Base-by-base conservation (phyloP, 2,888 invertebrate genomes). In the Calliphora vomitoria region DNA sequence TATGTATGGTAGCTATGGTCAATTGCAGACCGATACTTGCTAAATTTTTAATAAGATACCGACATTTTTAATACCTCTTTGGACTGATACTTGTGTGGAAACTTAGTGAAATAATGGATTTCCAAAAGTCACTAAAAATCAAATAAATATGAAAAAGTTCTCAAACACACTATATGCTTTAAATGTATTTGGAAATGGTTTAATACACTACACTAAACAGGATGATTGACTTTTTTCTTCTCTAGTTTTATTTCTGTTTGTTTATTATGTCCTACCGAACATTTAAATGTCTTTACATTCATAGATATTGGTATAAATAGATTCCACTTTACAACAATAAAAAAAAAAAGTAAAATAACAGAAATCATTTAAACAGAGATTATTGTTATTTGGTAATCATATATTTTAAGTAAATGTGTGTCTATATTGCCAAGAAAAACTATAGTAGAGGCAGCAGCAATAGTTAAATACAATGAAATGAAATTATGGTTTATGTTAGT, bases 321-420 rank as follows among this genome's bases (percentile, higher is more conserved):
- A 50, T 62, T 11, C 25, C 47, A n/a, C 44, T 15, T 4, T 11
- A 35, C 18, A 62, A 47, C 10, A 44, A 15, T 18, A 47, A 18
- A 25, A 41, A 75, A 75, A 6, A 47, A 5, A 47, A 62, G 13
- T 15, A 55, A 68, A 58, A 58, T 13, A 55, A 35, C 55, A 62
- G 72, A 78, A 72, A 72, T 66, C 44, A 60, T 72, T 82, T 78
- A 47, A 72, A 72, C 25, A 75, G 62, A 80, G 69, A 85, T 76
- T 85, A 81, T 76, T 69, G 25, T 75, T 81, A 47, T 71, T 85
- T 85, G 71, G 44, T 38, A 75, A 69, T 76, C 50, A 85, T 20
- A 75, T 69, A 60, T 31, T 78, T 58, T 35, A 3, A 50, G 64
- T 38, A 38, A 53, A 62, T 50, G 44, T 25, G 18, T 15, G 55